Evolutionary conservation across 1,140 invertebrate species (phyloP).

Genomic region (Mactra quadrangularis): DNA sequence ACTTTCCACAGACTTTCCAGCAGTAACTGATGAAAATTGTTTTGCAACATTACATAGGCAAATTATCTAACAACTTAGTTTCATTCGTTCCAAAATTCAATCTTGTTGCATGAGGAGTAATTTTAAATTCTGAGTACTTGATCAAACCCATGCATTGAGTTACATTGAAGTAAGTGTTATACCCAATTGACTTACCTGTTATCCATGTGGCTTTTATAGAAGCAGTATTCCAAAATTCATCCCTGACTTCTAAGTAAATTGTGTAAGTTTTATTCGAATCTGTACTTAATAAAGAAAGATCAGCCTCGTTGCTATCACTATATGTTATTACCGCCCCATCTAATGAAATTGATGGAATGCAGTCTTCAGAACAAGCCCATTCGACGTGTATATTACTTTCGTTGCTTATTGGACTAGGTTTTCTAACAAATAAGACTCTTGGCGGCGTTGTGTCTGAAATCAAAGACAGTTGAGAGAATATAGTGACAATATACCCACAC

Average conservation of each 20-base stretch:
- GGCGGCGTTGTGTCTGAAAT: slow-evolving; percentile 29
- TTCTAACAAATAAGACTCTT: background rate
- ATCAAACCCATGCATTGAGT: too few species aligned
- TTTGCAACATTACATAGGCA: too few species aligned
- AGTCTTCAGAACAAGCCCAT: background rate
- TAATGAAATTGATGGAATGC: background rate
- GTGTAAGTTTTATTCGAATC: background rate
- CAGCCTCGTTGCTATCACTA: background rate
- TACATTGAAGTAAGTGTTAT: background rate
- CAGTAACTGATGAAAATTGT: too few species aligned
- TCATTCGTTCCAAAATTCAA: too few species aligned
- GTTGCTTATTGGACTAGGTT: background rate
- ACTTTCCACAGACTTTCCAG: too few species aligned
- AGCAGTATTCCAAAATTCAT: background rate
- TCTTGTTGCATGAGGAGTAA: too few species aligned
- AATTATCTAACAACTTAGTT: too few species aligned
- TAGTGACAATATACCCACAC: too few species aligned
- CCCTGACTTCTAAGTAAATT: background rate
- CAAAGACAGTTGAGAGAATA: too few species aligned
- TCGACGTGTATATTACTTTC: background rate
- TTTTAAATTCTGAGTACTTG: too few species aligned
- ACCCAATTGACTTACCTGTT: background rate
- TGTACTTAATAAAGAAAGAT: background rate
- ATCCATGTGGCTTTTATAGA: background rate
- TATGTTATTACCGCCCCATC: background rate